A percentile compares a stretch with the other conserved stretches of the same genome.
These are phyloP conservation scores for Xenopus tropicalis DNA, from an alignment of 2,113 vertebrate species.

Conservation along the genomic window UCB_Xtro_10.0 CM004449.2:18555001-18555500, in stretches of 20 bases:
- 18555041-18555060: constrained; percentile 78
- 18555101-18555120: constrained; percentile 53
- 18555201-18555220: constrained; percentile 94
- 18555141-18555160: constrained; percentile 85
- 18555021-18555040: constrained; percentile 82
- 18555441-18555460: constrained; percentile 71
- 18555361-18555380: neutral
- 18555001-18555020: constrained; percentile 77
- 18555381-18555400: constrained; percentile 63
- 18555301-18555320: constrained; percentile 48
- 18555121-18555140: constrained; percentile 63
- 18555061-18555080: constrained; percentile 74
- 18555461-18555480: constrained; percentile 89
- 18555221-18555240: constrained; percentile 63
- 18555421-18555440: constrained; percentile 61
- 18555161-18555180: constrained; percentile 60
- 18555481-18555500: constrained; percentile 79
- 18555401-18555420: constrained; percentile 75
- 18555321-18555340: constrained; percentile 12
- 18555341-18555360: constrained; percentile 1
- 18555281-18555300: constrained; percentile 45
- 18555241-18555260: neutral
- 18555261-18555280: neutral
- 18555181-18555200: constrained; percentile 70
- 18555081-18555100: constrained; percentile 87